phyloP scores from a whole-genome alignment of 2,113 vertebrate genomes.

The Scolopax mira region DNA sequence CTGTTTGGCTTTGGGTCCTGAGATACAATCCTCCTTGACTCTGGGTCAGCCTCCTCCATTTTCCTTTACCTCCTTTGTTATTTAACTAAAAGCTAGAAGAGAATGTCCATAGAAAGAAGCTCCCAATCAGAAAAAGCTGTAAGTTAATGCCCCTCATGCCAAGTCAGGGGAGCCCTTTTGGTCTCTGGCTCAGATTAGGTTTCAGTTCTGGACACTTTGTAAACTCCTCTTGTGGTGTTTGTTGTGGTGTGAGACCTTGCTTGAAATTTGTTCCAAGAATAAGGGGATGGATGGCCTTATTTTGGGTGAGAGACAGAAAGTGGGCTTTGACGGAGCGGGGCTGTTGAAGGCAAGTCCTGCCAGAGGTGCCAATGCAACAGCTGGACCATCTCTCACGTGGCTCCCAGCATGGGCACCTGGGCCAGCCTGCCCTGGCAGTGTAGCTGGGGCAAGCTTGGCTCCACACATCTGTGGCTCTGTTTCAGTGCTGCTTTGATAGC shows the following conservation, averaged over 20 bases:
- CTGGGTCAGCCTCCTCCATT: background rate
- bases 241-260: background rate
- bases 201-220: background rate
- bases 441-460: slow-evolving; percentile 23
- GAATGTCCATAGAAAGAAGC: background rate
- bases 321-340: background rate
- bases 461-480: slow-evolving; percentile 45
- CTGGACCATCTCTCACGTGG: background rate
- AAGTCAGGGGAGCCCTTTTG: background rate
- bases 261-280: background rate
- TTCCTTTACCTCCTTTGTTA: background rate
- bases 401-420: slow-evolving; percentile 22
- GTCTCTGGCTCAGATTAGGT: background rate
- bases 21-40: background rate
- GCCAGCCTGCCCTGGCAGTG: slow-evolving; percentile 16
- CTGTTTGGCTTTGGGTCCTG: background rate
- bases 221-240: background rate
- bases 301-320: background rate
- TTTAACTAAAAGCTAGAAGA: background rate
- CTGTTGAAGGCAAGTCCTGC: slow-evolving; percentile 45
- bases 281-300: background rate
- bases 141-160: background rate
- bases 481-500: slow-evolving; percentile 58
- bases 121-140: background rate
- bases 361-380: slow-evolving; percentile 48